Evolutionary conservation across 2,888 invertebrate genomes (phyloP).

Genomic region (Pyrrhosoma nymphula): DNA sequence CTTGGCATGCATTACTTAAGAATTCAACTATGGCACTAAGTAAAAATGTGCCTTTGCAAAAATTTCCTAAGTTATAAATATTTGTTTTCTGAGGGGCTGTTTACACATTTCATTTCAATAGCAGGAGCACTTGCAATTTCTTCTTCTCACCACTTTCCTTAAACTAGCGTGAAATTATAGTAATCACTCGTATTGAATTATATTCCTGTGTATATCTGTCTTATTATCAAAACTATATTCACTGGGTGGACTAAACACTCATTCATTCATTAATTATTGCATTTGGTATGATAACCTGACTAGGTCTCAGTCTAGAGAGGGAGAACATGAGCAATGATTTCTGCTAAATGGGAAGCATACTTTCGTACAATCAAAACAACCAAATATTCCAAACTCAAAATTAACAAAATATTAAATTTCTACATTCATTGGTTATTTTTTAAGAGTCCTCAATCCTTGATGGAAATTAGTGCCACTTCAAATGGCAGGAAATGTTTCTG

Average conservation of each 20-base stretch:
- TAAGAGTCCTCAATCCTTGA: background rate
- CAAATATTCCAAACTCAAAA: conserved; percentile 53
- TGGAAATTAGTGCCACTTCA: background rate
- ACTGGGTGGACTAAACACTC: conserved; percentile 41
- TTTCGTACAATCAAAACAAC: conserved; percentile 53
- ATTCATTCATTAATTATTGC: background rate
- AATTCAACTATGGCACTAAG: conserved; percentile 15
- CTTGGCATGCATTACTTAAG: background rate
- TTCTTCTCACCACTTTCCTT: background rate
- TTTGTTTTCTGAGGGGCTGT: conserved; percentile 17
- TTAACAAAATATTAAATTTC: conserved; percentile 26
- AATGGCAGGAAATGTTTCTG: background rate
- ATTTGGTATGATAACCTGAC: background rate
- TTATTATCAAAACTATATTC: conserved; percentile 65
- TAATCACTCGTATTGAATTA: background rate
- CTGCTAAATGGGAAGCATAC: conserved; percentile 60
- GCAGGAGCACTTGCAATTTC: background rate
- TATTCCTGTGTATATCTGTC: conserved; percentile 31
- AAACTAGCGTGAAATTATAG: background rate
- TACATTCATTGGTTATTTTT: conserved; percentile 11
- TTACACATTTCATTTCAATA: background rate
- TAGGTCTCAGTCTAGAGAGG: conserved; percentile 53
- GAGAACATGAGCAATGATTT: conserved; percentile 58
- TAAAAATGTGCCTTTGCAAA: conserved; percentile 34
- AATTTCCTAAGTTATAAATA: background rate